Conservation (phyloP, 2,888 invertebrate genomes). For the Nymphalis urticae region DNA sequence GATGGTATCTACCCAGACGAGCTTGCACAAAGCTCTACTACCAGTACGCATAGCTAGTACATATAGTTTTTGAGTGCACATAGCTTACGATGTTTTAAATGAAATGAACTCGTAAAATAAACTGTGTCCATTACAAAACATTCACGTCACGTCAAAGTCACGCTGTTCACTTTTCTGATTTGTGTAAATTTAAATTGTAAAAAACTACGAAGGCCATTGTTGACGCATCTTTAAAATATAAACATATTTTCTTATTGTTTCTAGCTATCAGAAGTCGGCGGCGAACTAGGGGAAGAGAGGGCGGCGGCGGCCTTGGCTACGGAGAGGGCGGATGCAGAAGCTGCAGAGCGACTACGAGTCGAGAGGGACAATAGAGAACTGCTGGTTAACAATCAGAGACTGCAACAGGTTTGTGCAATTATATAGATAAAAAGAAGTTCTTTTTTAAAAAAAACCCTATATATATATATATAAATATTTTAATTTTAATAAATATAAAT, state of each 20-base stretch:
- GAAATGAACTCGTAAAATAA: too few relatives aligned
- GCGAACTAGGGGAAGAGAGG: slow-evolving; percentile 95
- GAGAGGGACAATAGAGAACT: slow-evolving; percentile 94
- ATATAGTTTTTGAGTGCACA: not conserved
- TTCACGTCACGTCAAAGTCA: not conserved
- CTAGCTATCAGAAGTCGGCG: slow-evolving; percentile 95
- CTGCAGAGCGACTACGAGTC: slow-evolving; percentile 90
- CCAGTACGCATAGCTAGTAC: too few relatives aligned
- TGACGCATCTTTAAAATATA: not conserved
- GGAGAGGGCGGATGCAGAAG: slow-evolving; percentile 95
- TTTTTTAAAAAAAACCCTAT: too few relatives aligned
- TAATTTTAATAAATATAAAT: too few relatives aligned
- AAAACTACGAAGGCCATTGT: not conserved
- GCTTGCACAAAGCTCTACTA: too few relatives aligned
- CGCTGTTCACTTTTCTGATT: not conserved
- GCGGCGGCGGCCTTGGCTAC: slow-evolving; percentile 93
- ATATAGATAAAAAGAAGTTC: too few relatives aligned
- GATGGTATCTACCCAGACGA: too few relatives aligned
- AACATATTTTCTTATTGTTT: slow-evolving; percentile 32
- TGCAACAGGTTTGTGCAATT: slow-evolving; percentile 80
- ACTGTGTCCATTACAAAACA: too few relatives aligned
- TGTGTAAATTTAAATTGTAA: not conserved
- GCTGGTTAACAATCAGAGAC: slow-evolving; percentile 86
- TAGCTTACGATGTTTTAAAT: not conserved
- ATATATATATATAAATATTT: too few relatives aligned